Evolutionary conservation across 2,888 invertebrate species (phyloP).

Genomic region (Yponomeuta malinellus): DNA sequence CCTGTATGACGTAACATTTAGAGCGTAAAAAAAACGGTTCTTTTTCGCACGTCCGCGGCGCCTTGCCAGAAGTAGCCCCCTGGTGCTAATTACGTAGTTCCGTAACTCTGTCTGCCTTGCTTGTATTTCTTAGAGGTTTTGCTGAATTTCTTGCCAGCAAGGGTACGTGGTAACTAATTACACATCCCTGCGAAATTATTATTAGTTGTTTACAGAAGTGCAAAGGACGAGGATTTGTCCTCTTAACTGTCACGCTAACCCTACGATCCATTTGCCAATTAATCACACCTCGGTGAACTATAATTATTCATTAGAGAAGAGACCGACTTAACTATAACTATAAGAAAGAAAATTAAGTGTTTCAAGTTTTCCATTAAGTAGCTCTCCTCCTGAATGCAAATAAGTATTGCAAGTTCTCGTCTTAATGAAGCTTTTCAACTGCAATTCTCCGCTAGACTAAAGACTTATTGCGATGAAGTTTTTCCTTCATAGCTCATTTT

Average conservation of each 20-base stretch:
- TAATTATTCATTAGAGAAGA: too few relatives aligned
- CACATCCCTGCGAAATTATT: too few relatives aligned
- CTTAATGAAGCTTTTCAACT: neutral
- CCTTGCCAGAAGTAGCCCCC: constrained; percentile 7
- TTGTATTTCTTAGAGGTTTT: neutral
- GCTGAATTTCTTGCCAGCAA: neutral
- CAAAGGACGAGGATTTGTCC: too few relatives aligned
- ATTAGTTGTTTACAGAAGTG: too few relatives aligned
- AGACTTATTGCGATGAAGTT: neutral
- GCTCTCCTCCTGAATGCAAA: neutral
- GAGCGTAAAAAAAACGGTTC: neutral
- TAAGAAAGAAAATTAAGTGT: neutral
- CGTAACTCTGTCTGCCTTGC: neutral
- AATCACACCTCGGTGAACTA: too few relatives aligned
- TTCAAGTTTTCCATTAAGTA: neutral
- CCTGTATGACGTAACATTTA: neutral
- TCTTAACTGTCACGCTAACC: too few relatives aligned
- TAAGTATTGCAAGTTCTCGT: neutral
- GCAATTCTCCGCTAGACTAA: neutral
- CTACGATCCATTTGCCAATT: too few relatives aligned
- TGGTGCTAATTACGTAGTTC: constrained; percentile 11
- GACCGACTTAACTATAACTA: too few relatives aligned
- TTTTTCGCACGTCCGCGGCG: constrained; percentile 10
- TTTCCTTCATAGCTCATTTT: neutral
- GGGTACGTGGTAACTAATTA: neutral